Evolutionary conservation across 2,888 invertebrate species (phyloP).

Genomic region (Leptopilina drosophilae): DNA sequence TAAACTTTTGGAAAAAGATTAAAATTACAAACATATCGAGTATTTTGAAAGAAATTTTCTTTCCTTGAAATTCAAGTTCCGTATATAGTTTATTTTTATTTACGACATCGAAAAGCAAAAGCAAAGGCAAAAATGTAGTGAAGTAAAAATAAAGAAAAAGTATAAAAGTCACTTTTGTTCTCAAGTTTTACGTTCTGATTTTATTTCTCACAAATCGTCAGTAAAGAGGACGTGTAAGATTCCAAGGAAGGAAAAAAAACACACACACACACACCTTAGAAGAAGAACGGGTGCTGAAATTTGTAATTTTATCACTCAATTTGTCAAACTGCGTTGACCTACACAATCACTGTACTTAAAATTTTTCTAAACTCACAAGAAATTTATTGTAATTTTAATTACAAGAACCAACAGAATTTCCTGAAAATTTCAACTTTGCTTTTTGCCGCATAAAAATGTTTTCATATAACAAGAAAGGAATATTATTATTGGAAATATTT

Average conservation of each 20-base stretch:
- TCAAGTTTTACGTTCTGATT: slow-evolving; percentile 7
- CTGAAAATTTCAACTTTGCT: too few species aligned
- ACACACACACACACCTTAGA: background rate
- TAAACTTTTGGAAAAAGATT: too few species aligned
- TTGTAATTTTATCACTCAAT: background rate
- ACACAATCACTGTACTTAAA: too few species aligned
- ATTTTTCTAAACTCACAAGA: too few species aligned
- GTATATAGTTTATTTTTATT: background rate
- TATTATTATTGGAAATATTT: too few species aligned
- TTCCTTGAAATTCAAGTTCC: background rate
- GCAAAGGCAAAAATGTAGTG: background rate
- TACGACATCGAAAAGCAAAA: background rate
- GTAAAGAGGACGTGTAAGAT: background rate
- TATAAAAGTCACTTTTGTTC: slow-evolving; percentile 1
- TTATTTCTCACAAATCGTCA: slow-evolving; percentile 3
- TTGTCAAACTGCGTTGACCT: background rate
- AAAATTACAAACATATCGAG: too few species aligned
- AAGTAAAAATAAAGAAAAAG: slow-evolving; percentile 6
- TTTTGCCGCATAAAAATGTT: too few species aligned
- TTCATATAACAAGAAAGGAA: too few species aligned
- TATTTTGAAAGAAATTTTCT: too few species aligned
- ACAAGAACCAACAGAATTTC: too few species aligned
- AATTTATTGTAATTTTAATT: too few species aligned
- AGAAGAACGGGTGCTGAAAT: background rate
- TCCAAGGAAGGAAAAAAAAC: background rate